These are phyloP conservation scores for Chrosomus eos DNA, from an alignment of 2,797 vertebrate species.

Conservation along the genomic window DNA sequence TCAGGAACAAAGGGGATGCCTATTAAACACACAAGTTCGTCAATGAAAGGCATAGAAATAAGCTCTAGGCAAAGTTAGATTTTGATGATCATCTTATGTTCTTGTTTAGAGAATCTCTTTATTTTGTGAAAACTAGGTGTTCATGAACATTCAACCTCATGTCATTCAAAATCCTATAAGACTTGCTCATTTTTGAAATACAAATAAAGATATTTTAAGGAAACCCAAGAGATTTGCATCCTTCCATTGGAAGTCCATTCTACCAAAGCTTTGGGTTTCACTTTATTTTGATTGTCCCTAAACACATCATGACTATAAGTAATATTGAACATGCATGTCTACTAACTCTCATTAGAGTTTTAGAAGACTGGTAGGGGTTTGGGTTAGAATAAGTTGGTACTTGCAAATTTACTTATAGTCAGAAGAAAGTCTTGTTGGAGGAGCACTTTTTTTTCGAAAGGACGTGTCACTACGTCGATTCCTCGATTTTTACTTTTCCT, in stretches of 20 bases:
- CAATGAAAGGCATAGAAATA: background rate
- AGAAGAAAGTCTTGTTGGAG: no score
- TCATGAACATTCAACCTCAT: background rate
- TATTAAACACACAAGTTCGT: conserved; percentile 29
- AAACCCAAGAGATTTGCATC: background rate
- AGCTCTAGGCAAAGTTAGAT: background rate
- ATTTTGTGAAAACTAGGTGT: background rate
- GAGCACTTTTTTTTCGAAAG: background rate
- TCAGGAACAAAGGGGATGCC: conserved; percentile 48
- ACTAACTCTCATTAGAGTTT: no score
- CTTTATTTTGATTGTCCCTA: no score
- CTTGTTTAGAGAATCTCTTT: background rate
- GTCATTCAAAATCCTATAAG: background rate
- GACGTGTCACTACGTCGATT: background rate
- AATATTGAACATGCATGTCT: no score
- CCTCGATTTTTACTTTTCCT: background rate
- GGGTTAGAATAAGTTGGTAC: no score
- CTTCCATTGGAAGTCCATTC: background rate
- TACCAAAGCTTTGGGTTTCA: background rate
- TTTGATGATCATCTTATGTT: conserved; percentile 3
- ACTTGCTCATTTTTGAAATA: background rate
- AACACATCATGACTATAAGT: no score
- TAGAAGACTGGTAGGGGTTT: no score
- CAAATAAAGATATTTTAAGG: background rate
- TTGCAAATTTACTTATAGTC: no score